Evolutionary conservation across 2,797 vertebrate genomes (phyloP), one percentile per base, ranked within the genome.

Genomic region (Uromys caudimaculatus): DNA sequence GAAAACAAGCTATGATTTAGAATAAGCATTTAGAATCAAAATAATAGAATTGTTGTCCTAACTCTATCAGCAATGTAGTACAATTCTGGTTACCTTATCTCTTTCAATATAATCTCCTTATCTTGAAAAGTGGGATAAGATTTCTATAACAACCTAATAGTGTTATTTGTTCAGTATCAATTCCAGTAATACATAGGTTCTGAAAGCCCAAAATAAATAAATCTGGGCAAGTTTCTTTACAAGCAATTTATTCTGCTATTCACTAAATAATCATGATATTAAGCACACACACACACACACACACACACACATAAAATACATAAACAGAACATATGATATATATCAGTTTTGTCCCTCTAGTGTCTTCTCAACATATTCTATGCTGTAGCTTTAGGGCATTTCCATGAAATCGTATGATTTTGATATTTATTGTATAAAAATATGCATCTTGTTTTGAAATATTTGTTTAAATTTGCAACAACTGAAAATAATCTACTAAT

Each of bases 201-300:
- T 41, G 23, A 82, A 82, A 44, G 7, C 14, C 29, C 24, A 82
- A 82, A 60, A 60, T 41, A 16, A 56, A 89, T 89, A 77, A 89
- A 76, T 58, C 1, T 8, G 64, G 21, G 27, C 29, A 95, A 85
- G 24, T 76, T 75, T 92, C 21, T 86, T 86, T 95, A 16, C 41
- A 89, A 95, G 47, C 24, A 95, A 78, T 92, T 96, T 75, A 90
- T 92, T 77, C 35, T 81, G 35, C 14, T n/a, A 85, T 71, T 94
- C 41, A 73, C 47, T 78, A 89, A 94, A 93, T 38, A 41, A 19
- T 11, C 77, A 47, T 62, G 11, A 19, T 89, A 19, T 60, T 83
- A 60, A 60, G 3, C 35, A 71, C n/a, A 69, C 3, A n/a, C 35
- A 67, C 14, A 62, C 10, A 62, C 27, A 62, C 9, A 62, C 3